These are phyloP conservation scores for Andricus quercusramuli DNA, from an alignment of 2,888 invertebrate genomes.

Conservation along the genomic window DNA sequence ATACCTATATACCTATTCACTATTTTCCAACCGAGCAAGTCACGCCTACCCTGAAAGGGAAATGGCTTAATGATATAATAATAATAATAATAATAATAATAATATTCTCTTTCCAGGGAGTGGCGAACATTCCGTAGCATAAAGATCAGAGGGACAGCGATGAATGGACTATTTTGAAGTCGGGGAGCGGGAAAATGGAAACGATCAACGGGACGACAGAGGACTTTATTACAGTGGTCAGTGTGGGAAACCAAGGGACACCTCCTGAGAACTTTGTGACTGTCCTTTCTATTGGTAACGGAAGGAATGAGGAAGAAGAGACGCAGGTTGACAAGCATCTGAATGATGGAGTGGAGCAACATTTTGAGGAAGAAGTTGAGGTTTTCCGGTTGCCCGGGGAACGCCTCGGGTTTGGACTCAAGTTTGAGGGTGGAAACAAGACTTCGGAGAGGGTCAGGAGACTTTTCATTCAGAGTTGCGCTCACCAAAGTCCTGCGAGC, in stretches of 20 bases:
- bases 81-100: too few relatives aligned
- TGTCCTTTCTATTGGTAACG: conserved; percentile 82
- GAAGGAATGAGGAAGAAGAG: conserved; percentile 68
- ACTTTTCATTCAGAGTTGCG: conserved; percentile 93
- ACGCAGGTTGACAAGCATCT: conserved; percentile 39
- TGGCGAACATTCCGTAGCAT: conserved; percentile 63
- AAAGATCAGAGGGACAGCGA: conserved; percentile 61
- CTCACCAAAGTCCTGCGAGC: conserved; percentile 93
- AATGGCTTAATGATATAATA: too few relatives aligned
- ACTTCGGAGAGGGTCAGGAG: conserved; percentile 89
- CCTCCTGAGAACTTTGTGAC: conserved; percentile 80
- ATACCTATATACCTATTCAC: too few relatives aligned
- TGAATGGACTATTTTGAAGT: conserved; percentile 64
- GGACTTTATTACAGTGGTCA: conserved; percentile 83
- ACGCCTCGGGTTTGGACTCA: conserved; percentile 92
- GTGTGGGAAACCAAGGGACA: conserved; percentile 74
- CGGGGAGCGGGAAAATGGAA: conserved; percentile 63
- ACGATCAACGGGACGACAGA: conserved; percentile 62
- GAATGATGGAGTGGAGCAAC: conserved; percentile 66
- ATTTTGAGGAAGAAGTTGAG: conserved; percentile 86
- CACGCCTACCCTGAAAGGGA: too few relatives aligned
- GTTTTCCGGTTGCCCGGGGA: conserved; percentile 94
- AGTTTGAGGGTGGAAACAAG: conserved; percentile 94
- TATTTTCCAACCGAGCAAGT: too few relatives aligned
- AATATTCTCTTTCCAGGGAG: conserved; percentile 66